Percentiles rank a stretch among this genome's conserved stretches.
Conservation (phyloP, 2,113 vertebrate genomes). For the Mastomys natalensis region DNA sequence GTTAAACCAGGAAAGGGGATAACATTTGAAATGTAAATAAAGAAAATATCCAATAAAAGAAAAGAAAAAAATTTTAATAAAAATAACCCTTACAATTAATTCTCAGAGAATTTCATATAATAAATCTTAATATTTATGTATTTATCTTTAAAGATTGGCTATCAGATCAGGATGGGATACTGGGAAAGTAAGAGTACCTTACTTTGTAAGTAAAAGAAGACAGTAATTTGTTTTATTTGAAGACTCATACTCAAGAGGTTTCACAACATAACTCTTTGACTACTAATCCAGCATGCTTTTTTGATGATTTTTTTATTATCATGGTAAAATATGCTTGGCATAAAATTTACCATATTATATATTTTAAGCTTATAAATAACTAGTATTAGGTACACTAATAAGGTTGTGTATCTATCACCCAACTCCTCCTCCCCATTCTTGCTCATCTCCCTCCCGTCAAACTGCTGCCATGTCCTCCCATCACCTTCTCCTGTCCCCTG, state of each 20-base stretch:
- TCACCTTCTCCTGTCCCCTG: neutral
- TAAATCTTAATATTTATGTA: neutral
- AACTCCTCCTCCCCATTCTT: neutral
- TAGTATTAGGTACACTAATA: neutral
- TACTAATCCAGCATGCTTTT: slow-evolving; percentile 19
- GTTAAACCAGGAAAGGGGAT: no score
- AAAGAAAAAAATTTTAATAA: neutral
- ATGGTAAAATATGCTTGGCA: slow-evolving; percentile 9
- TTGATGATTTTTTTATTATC: neutral
- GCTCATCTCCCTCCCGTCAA: neutral
- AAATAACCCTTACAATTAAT: neutral
- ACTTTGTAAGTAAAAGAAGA: slow-evolving; percentile 30
- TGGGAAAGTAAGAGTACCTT: slow-evolving; percentile 47
- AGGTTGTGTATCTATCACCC: neutral
- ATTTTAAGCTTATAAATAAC: neutral
- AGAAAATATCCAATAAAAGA: no score
- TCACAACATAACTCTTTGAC: slow-evolving; percentile 38
- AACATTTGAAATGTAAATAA: no score
- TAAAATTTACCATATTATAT: neutral
- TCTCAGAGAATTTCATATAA: neutral
- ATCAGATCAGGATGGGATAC: slow-evolving; percentile 48
- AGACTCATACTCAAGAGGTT: slow-evolving; percentile 33
- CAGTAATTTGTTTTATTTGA: neutral
- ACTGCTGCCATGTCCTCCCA: neutral
- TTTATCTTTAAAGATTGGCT: slow-evolving; percentile 53